phyloP scores from a whole-genome alignment of 2,888 invertebrate genomes.

The Scrobipalpa atriplicella region DNA sequence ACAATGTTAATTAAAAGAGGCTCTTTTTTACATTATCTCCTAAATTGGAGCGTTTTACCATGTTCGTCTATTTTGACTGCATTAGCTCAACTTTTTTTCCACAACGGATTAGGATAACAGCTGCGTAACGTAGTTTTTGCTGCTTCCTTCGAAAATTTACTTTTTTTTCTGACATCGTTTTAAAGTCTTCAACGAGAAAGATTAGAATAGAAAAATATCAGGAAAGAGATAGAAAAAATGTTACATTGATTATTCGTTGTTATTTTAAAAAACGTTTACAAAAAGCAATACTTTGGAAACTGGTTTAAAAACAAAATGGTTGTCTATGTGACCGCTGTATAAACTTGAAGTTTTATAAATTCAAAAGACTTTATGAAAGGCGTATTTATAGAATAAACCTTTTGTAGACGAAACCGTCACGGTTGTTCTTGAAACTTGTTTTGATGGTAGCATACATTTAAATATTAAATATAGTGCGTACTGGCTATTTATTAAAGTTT shows the following conservation, averaged over 20 bases:
- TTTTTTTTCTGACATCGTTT: constrained; percentile 27
- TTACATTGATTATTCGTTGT: constrained; percentile 8
- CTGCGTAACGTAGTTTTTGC: constrained; percentile 37
- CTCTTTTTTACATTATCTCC: constrained; percentile 1
- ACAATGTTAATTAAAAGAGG: background rate
- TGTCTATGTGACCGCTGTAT: background rate
- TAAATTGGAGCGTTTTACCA: constrained; percentile 26
- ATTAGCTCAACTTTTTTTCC: constrained; percentile 31
- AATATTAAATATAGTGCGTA: background rate
- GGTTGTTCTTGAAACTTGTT: constrained; percentile 20
- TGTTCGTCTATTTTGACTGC: constrained; percentile 29
- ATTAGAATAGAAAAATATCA: constrained; percentile 13
- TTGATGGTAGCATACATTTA: background rate
- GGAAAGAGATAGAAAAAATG: background rate
- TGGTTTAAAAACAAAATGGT: constrained; percentile 7
- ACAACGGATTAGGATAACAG: constrained; percentile 36
- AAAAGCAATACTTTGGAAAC: background rate
- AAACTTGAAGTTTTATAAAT: background rate
- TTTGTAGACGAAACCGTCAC: constrained; percentile 1
- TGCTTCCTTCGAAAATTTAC: constrained; percentile 26
- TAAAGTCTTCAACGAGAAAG: constrained; percentile 17
- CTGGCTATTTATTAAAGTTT: background rate
- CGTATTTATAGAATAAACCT: constrained; percentile 17
- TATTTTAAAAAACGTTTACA: background rate
- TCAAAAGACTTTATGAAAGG: constrained; percentile 9